Evolutionary conservation across 2,888 invertebrate genomes (phyloP).

Genomic region (Tryphoninae sp.): DNA sequence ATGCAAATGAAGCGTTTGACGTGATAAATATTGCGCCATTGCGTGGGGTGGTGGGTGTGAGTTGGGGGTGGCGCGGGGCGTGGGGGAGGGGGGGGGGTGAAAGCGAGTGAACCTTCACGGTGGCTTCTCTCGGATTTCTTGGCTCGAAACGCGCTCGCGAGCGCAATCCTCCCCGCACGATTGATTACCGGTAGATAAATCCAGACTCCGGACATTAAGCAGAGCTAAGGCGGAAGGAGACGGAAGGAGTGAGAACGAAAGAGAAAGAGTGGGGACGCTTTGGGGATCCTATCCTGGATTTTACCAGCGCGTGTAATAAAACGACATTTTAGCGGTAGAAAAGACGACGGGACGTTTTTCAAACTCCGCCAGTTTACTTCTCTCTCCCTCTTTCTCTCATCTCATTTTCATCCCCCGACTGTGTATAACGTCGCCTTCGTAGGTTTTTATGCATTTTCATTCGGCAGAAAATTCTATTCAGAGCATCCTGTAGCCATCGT

Average conservation of each 20-base stretch:
- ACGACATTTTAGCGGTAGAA: constrained; percentile 74
- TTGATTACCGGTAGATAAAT: constrained; percentile 80
- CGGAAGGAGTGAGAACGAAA: constrained; percentile 18
- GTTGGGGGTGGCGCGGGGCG: constrained; percentile 1
- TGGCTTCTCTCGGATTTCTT: constrained; percentile 61
- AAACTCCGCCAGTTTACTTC: constrained; percentile 72
- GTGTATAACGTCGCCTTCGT: constrained; percentile 17
- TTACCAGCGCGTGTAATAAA: constrained; percentile 75
- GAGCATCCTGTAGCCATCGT: constrained; percentile 15
- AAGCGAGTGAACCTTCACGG: constrained; percentile 43
- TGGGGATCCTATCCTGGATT: constrained; percentile 68
- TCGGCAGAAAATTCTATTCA: constrained; percentile 28
- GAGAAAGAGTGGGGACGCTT: constrained; percentile 21
- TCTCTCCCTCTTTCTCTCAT: constrained; percentile 27
- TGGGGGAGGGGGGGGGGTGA: constrained; percentile 7
- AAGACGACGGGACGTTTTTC: constrained; percentile 76
- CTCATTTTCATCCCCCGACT: constrained; percentile 10
- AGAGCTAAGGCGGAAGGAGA: constrained; percentile 54
- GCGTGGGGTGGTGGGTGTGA: constrained; percentile 30
- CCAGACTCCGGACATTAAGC: constrained; percentile 78
- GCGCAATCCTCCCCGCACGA: constrained; percentile 69
- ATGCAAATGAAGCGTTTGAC: constrained; percentile 79
- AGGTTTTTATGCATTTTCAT: constrained; percentile 50
- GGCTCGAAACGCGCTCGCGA: constrained; percentile 47
- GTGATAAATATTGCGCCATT: constrained; percentile 79